Base-by-base conservation (phyloP, 2,888 invertebrate genomes). In the Epirrhoe tristata region DNA sequence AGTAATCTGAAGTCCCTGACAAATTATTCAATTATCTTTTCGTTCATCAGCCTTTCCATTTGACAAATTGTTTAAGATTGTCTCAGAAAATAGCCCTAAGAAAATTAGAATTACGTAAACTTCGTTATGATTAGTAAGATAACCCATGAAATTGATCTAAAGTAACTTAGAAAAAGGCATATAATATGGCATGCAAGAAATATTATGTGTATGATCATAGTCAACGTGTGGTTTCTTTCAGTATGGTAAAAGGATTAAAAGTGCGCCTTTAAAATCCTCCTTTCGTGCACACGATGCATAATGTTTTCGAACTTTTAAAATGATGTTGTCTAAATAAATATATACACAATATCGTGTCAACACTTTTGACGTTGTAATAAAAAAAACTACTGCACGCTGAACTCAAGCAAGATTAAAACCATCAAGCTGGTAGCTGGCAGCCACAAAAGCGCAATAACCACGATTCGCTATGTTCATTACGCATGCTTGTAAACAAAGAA, bases 381-480 rank as follows among this genome's bases (percentile, higher is more conserved):
- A 58, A 34, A 48, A 58, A 58, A 34, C 16, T 31, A 48, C 43
- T 50, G 8, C 32, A 36, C 16, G 48, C 43, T 43, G 39, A 52
- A 16, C 16, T 32, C 43, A 58, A 16, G 56, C 52, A 39, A 60
- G 60, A 63, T 63, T 50, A 67, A 67, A 57, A 50, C 48, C 59
- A 63, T 60, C 63, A 34, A 17, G 46, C 24, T 51, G 17, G 59
- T 16, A 31, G 46, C 43, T 24, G 55, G 52, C 58, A 66, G 48
- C 58, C 64, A 66, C 66, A 63, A 66, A 62, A 61, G 66, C 61
- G 66, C 57, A 70, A 76, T 78, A 79, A 78, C 71, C 70, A 62
- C 74, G 60, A 74, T 76, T 76, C 67, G 68, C 60, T 62, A 66
- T 73, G 73, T 81, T 81, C 77, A 82, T 81, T 81, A 81, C 74